Evolutionary conservation across 2,113 vertebrate species (phyloP).

Genomic region (Ptilonorhynchus violaceus): DNA sequence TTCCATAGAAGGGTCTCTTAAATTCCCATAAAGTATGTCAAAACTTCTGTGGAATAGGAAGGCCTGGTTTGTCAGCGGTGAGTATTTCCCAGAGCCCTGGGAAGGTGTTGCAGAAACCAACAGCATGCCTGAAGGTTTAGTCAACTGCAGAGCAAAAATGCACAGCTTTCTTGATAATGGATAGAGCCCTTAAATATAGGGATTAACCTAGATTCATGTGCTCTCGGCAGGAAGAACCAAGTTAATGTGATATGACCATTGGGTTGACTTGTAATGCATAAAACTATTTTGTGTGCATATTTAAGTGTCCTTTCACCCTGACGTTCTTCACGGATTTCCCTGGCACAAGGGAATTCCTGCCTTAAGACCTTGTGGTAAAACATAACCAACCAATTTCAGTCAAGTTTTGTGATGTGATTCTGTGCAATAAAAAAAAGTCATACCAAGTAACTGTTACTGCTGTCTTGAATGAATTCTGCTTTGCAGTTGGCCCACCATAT

Average conservation of each 20-base stretch:
- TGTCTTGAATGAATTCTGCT: background rate
- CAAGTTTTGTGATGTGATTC: background rate
- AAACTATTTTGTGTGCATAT: background rate
- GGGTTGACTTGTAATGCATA: background rate
- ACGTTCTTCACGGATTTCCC: background rate
- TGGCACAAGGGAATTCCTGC: background rate
- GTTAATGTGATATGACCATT: background rate
- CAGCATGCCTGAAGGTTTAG: background rate
- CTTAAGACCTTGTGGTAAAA: background rate
- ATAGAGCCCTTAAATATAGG: background rate
- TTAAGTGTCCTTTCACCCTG: background rate
- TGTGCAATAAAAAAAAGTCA: background rate
- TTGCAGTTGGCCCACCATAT: conserved; percentile 91
- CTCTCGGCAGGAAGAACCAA: background rate
- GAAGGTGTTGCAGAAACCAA: background rate
- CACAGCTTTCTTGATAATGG: background rate
- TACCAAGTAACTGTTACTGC: background rate
- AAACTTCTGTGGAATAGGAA: background rate
- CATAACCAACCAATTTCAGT: background rate
- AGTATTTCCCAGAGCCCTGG: background rate
- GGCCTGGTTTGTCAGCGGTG: background rate
- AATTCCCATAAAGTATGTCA: background rate
- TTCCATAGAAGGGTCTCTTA: background rate
- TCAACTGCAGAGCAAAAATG: background rate
- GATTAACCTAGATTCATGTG: conserved; percentile 10